Percentiles rank a stretch among this genome's conserved stretches.
Conservation (phyloP, 1,140 invertebrate species). For the Drosophila simulans region DNA sequence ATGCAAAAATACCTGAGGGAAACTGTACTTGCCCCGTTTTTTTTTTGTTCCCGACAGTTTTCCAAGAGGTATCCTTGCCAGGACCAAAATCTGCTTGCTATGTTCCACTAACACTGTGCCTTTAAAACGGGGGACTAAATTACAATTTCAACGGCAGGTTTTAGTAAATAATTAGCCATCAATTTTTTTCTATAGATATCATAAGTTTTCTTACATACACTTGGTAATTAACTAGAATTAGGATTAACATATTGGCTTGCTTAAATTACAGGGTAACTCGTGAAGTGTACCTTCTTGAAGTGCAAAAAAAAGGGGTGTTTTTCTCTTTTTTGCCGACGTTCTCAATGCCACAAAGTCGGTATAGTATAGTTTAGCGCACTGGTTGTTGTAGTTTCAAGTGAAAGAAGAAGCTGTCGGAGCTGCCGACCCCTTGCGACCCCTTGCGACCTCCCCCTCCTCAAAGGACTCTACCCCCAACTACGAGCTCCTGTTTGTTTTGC, state of each 20-base stretch:
- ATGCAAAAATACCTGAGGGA: constrained; percentile 62
- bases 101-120: too few species aligned
- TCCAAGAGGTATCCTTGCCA: not conserved
- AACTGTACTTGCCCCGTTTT: constrained; percentile 31
- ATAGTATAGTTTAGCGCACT: constrained; percentile 25
- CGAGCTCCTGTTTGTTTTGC: constrained; percentile 36
- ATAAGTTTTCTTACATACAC: too few species aligned
- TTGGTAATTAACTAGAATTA: too few species aligned
- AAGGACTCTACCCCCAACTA: not conserved
- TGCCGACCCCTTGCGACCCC: not conserved
- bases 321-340: not conserved
- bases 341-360: constrained; percentile 40
- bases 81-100: not conserved
- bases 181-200: too few species aligned
- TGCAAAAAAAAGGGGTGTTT: not conserved
- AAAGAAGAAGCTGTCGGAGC: constrained; percentile 24
- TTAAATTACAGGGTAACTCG: not conserved
- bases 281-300: too few species aligned
- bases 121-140: too few species aligned
- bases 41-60: not conserved
- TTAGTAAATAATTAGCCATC: too few species aligned
- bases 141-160: too few species aligned
- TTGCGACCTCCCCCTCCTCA: too few species aligned
- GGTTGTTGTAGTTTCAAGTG: constrained; percentile 26
- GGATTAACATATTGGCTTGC: too few species aligned